A percentile compares a stretch with the other conserved stretches of the same genome.
These are phyloP conservation scores for Tapera naevia DNA, from an alignment of 2,797 vertebrate species.

Conservation along the genomic window DNA sequence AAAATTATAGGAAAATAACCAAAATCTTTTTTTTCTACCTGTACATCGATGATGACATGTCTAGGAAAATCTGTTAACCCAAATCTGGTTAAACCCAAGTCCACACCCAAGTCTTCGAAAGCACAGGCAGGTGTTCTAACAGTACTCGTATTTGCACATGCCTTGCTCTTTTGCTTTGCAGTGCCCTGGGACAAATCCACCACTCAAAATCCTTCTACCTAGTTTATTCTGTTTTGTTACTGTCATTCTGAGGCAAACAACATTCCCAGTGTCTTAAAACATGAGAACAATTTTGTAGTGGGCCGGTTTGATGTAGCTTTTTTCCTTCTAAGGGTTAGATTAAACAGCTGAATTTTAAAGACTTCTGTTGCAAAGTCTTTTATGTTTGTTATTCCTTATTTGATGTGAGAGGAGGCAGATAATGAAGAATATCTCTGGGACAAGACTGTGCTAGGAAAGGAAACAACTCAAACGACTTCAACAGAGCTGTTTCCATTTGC, in stretches of 20 bases:
- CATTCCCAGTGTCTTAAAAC: not conserved
- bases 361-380: not conserved
- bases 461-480: not conserved
- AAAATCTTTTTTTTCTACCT: not conserved
- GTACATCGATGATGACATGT: constrained; percentile 4
- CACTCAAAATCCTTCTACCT: not conserved
- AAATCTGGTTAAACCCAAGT: not conserved
- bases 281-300: not conserved
- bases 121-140: not conserved
- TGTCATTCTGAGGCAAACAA: not conserved
- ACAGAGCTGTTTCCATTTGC: not conserved
- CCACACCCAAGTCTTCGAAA: not conserved
- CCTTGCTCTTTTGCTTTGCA: not conserved
- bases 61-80: not conserved
- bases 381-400: not conserved
- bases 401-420: not conserved
- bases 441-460: not conserved
- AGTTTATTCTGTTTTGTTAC: not conserved
- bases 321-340: not conserved
- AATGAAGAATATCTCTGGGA: not conserved
- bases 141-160: not conserved
- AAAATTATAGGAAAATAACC: constrained; percentile 11
- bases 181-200: not conserved
- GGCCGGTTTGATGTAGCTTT: not conserved
- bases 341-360: not conserved